Base-by-base conservation (phyloP, 1,140 invertebrate species). In the Drosophila ironensis region DNA sequence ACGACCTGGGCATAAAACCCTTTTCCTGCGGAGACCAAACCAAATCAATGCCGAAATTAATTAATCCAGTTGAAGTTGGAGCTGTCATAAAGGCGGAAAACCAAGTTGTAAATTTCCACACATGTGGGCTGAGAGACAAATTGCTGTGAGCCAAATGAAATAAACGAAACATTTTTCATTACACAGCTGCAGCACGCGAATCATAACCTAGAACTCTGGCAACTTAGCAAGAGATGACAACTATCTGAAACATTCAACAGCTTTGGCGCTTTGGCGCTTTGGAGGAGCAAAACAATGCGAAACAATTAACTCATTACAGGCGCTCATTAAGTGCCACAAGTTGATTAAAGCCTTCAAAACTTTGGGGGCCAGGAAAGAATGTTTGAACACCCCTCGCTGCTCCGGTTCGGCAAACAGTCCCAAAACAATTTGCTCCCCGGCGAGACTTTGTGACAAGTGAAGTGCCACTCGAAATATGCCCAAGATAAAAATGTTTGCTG, bases 291-390 rank as follows among this genome's bases (percentile, higher is more conserved):
- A 69, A 69, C 50, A 77, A 52, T 60, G 46, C 42, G 41, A 61
- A 78, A 86, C 74, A 86, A 84, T 84, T 84, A 84, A 84, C 64
- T 84, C 64, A 84, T 84, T 86, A 74, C 64, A 24, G 53, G 51
- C 73, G 64, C 74, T 77, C 72, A 84, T 82, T 82, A 82, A 73
- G 73, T 81, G 37, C 44, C 67, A 77, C 42, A 67, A 84, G 54
- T 84, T 84, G 78, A 78, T 86, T 84, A 86, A 86, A 82, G 78
- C 78, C 80, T 78, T 84, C 68, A 74, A 74, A 84, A 86, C 71
- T 57, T 78, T 73, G 54, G 38, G 9, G n/a, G n/a, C n/a, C 30
- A 38, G 7, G 35, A 57, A 84, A 71, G 70, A 78, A 84, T 84
- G 57, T 45, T 59, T 35, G 22, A 27, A 9, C 27, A 28, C n/a